Evolutionary conservation across 1,140 invertebrate species (phyloP).

Genomic region (Caligus rogercresseyi): DNA sequence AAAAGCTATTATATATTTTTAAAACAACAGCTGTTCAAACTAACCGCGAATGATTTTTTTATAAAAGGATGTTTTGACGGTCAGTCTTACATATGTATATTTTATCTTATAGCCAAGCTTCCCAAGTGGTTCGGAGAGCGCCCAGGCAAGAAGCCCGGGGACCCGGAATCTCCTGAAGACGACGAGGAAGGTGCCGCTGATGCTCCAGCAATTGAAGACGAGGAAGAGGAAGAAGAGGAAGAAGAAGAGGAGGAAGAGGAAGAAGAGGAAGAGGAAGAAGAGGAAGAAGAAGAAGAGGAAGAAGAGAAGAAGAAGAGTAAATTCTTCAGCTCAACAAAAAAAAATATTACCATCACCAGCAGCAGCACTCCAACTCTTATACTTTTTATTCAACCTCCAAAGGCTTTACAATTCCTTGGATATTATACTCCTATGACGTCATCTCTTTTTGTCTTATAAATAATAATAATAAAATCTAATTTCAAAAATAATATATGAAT

Average conservation of each 20-base stretch:
- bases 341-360: background rate
- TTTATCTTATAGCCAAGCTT: constrained; percentile 51
- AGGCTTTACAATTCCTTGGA: too few species aligned
- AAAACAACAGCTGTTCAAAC: too few species aligned
- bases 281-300: constrained; percentile 23
- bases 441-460: too few species aligned
- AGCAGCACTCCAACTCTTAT: background rate
- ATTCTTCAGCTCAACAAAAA: too few species aligned
- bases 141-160: constrained; percentile 72
- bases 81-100: too few species aligned
- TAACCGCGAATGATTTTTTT: too few species aligned
- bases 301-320: background rate
- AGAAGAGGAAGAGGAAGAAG: constrained; percentile 32
- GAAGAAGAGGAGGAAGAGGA: constrained; percentile 48
- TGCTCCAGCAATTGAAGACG: constrained; percentile 14
- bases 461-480: too few species aligned
- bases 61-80: too few species aligned
- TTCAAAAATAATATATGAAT: too few species aligned
- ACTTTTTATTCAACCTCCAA: too few species aligned
- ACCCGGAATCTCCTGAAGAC: constrained; percentile 66
- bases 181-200: constrained; percentile 53
- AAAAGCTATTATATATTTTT: too few species aligned
- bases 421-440: too few species aligned
- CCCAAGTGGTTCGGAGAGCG: constrained; percentile 85
- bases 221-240: constrained; percentile 48